Conservation (phyloP, 2,888 invertebrate genomes). For the Patella pellucida region DNA sequence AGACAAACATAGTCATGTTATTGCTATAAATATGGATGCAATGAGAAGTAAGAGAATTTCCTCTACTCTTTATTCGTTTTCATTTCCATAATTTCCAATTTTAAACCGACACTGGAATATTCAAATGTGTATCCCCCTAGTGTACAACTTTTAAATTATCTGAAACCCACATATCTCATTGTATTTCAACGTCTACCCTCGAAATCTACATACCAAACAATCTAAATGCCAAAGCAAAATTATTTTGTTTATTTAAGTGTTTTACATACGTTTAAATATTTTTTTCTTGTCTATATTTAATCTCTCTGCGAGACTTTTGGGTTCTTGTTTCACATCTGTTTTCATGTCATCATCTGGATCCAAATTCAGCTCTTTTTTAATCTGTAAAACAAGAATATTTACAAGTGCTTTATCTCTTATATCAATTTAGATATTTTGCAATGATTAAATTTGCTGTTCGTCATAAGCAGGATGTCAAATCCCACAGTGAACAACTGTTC, state of each 20-base stretch:
- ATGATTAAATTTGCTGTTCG: too few relatives aligned
- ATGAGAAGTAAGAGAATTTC: too few relatives aligned
- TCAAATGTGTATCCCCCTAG: too few relatives aligned
- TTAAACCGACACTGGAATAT: too few relatives aligned
- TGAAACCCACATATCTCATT: background rate
- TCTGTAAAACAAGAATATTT: slow-evolving; percentile 24
- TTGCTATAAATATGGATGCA: too few relatives aligned
- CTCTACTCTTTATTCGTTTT: too few relatives aligned
- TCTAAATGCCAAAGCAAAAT: too few relatives aligned
- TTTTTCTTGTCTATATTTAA: slow-evolving; percentile 35
- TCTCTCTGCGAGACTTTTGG: slow-evolving; percentile 46
- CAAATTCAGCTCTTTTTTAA: slow-evolving; percentile 45
- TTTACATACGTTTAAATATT: slow-evolving; percentile 21
- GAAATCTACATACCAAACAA: slow-evolving; percentile 15
- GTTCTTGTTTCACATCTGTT: slow-evolving; percentile 36
- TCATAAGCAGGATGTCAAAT: too few relatives aligned
- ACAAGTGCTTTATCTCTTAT: background rate
- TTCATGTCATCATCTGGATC: slow-evolving; percentile 39
- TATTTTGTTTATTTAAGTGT: slow-evolving; percentile 9
- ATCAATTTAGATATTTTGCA: too few relatives aligned
- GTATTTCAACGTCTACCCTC: slow-evolving; percentile 15
- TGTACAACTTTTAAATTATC: background rate
- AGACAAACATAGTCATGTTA: too few relatives aligned
- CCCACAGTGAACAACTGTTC: too few relatives aligned
- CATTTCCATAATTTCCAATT: too few relatives aligned